These are phyloP conservation scores for Xiphophorus couchianus DNA, from an alignment of 2,113 vertebrate genomes.

Conservation along the genomic window DNA sequence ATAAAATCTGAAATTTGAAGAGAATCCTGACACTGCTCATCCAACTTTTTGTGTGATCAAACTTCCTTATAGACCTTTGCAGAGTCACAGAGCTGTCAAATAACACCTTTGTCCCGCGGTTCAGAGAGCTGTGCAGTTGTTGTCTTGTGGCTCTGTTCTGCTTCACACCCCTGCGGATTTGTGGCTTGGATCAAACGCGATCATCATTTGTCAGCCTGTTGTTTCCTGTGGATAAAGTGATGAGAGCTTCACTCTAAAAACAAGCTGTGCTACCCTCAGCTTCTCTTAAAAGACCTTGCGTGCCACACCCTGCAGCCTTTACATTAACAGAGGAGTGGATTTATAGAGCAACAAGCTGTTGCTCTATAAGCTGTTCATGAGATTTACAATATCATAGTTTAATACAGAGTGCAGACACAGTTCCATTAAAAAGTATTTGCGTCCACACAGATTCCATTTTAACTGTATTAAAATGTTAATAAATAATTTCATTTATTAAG, in stretches of 20 bases:
- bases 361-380: neutral
- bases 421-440: neutral
- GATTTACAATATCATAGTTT: neutral
- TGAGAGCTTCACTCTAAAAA: slow-evolving; percentile 33
- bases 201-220: slow-evolving; percentile 28
- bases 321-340: neutral
- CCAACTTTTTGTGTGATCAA: slow-evolving; percentile 2
- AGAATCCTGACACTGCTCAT: neutral
- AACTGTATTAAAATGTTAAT: no score
- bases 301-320: neutral
- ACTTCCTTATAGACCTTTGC: no score
- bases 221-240: slow-evolving; percentile 1
- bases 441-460: neutral
- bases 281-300: no score
- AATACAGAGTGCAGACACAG: neutral
- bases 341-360: no score
- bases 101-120: no score
- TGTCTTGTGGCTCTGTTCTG: slow-evolving; percentile 4
- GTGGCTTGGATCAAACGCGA: slow-evolving; percentile 26
- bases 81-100: no score
- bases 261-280: slow-evolving; percentile 1
- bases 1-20: neutral
- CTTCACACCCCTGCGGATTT: neutral
- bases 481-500: no score
- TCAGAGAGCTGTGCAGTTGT: no score